Evolutionary conservation across 2,113 vertebrate genomes (phyloP), one percentile per base, ranked within the genome.

Genomic region (Pachypanchax playfairii): DNA sequence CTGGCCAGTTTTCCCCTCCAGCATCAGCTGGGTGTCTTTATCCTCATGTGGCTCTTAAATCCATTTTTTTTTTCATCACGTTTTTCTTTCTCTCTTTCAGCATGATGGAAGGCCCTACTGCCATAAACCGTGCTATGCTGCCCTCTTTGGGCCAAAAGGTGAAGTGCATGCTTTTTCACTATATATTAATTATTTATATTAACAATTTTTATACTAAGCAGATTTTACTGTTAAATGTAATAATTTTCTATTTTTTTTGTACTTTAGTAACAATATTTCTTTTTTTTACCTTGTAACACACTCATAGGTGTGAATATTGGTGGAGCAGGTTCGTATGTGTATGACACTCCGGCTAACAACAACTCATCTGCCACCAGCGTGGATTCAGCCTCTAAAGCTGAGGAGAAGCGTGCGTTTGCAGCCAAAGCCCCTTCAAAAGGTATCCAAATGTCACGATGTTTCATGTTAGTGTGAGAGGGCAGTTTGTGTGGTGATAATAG

Each of bases 291-390:
- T 36, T 9, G 33, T 35, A 11, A 35, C 33, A 10, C n/a, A 8
- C 6, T 20, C 20, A 8, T 6, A 98, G 97, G 97, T 4, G 95
- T 99, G 75, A 98, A 98, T 85, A 98, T 99, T 0, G 97, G 97
- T 0, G 97, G 96, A 0, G 96, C 96, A 0, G 97, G 97, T 12
- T 97, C 97, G 12, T 99, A 96, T 62, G 93, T 98, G 75, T 99
- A 98, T 0, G 94, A 98, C n/a, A 87, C 94, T 0, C 91, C 91
- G 0, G 78, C 84, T 0, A 94, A 94, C 88, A 82, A 84, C 78
- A 49, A 87, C 88, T 1, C 83, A 0, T 85, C 91, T 84, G n/a
- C 91, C 80, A 65, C 88, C 62, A 0, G 86, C 72, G 91, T 91
- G 90, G 93, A 93, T 36, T 84, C 88, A 0, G 88, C 84, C 0